These are phyloP conservation scores for Anthopleura sola DNA, from an alignment of 64 coral and sea anemone species.

Conservation along the genomic window DNA sequence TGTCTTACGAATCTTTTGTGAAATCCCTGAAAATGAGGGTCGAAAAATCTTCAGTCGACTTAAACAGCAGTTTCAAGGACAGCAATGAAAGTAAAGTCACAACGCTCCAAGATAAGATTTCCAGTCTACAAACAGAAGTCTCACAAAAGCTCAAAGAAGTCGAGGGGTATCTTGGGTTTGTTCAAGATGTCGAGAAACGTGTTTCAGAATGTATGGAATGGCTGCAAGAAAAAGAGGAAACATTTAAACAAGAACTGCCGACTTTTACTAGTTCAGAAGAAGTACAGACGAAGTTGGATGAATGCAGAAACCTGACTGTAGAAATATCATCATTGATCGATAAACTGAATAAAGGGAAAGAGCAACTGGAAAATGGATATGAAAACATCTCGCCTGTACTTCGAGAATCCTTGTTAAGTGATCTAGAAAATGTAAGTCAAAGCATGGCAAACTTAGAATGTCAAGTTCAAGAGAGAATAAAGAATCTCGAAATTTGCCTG, in stretches of 20 bases:
- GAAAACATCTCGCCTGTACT: constrained; percentile 28
- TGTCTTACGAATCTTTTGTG: constrained; percentile 57
- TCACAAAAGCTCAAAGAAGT: constrained; percentile 27
- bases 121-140: constrained; percentile 28
- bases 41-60: constrained; percentile 22
- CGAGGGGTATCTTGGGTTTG: constrained; percentile 1
- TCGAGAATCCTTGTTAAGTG: constrained; percentile 26
- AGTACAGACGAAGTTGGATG: constrained; percentile 4
- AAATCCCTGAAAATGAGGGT: constrained; percentile 51
- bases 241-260: not conserved
- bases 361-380: constrained; percentile 7
- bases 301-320: not conserved
- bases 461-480: not conserved
- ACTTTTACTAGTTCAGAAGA: not conserved
- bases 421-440: constrained; percentile 35
- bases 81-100: constrained; percentile 37
- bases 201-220: constrained; percentile 47
- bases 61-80: constrained; percentile 31
- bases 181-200: constrained; percentile 3
- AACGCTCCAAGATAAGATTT: constrained; percentile 38
- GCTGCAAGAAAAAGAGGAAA: constrained; percentile 30
- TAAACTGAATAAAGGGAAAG: constrained; percentile 25
- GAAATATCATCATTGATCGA: constrained; percentile 18
- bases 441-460: constrained; percentile 11
- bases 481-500: not conserved